Conservation (phyloP, 1,140 invertebrate species). For the Halesus radiatus region DNA sequence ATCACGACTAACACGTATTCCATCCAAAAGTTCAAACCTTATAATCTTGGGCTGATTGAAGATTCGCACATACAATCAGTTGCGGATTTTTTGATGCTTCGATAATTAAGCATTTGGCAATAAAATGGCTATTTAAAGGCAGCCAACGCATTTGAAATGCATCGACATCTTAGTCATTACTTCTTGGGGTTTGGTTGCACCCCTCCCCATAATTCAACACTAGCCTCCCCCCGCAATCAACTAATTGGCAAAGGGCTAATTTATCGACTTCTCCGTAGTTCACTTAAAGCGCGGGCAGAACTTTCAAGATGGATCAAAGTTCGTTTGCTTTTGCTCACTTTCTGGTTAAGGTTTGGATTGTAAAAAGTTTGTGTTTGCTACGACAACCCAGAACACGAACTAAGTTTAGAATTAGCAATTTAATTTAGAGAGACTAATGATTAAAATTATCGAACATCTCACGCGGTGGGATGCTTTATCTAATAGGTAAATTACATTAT, state of each 20-base stretch:
- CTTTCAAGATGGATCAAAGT: conserved; percentile 30
- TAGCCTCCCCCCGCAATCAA: conserved; percentile 22
- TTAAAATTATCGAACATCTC: not conserved
- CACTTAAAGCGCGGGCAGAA: conserved; percentile 30
- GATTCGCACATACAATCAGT: no score
- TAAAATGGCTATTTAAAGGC: no score
- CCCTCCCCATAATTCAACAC: conserved; percentile 7
- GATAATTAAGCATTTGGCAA: no score
- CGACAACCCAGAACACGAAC: not conserved
- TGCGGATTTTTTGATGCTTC: no score
- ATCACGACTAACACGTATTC: no score
- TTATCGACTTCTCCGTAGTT: conserved; percentile 29
- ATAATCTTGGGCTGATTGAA: no score
- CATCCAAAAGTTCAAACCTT: no score
- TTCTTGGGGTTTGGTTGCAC: conserved; percentile 5
- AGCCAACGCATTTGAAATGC: conserved; percentile 2
- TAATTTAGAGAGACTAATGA: not conserved
- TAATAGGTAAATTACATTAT: no score
- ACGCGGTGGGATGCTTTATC: no score
- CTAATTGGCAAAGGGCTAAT: conserved; percentile 34
- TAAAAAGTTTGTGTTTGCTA: conserved; percentile 15
- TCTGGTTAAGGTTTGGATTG: conserved; percentile 4
- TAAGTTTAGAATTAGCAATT: not conserved
- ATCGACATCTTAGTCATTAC: not conserved
- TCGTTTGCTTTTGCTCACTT: conserved; percentile 12